phyloP scores from a whole-genome alignment of 1,140 invertebrate species.

The Cataglyphis hispanica region DNA sequence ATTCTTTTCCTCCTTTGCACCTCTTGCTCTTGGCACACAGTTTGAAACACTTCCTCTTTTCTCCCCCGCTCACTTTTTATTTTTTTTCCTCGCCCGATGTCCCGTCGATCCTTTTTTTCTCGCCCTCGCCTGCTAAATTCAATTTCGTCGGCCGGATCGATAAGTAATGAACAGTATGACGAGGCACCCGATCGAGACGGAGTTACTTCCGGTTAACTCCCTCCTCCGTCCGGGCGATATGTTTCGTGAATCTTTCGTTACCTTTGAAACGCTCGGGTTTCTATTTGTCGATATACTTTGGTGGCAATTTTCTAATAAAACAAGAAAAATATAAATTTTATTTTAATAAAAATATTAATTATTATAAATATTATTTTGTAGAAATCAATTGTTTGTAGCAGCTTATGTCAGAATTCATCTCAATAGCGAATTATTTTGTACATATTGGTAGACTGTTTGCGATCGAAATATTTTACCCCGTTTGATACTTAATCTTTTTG shows the following conservation, averaged over 20 bases:
- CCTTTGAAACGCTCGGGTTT: slow-evolving; percentile 17
- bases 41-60: slow-evolving; percentile 26
- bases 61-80: background rate
- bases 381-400: background rate
- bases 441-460: background rate
- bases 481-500: slow-evolving; percentile 34
- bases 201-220: slow-evolving; percentile 52
- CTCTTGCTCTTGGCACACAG: slow-evolving; percentile 1
- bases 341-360: too few relatives aligned
- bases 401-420: background rate
- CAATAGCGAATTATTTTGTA: background rate
- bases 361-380: too few relatives aligned
- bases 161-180: slow-evolving; percentile 64
- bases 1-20: background rate
- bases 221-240: slow-evolving; percentile 1
- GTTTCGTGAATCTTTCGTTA: slow-evolving; percentile 19
- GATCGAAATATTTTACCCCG: background rate
- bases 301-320: too few relatives aligned
- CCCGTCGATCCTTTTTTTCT: background rate
- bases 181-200: slow-evolving; percentile 38
- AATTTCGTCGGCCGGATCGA: slow-evolving; percentile 64
- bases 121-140: slow-evolving; percentile 54
- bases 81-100: background rate
- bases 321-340: too few relatives aligned
- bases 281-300: background rate